phyloP scores from a whole-genome alignment of 2,113 vertebrate species.

The Myrmophylax atrothorax region DNA sequence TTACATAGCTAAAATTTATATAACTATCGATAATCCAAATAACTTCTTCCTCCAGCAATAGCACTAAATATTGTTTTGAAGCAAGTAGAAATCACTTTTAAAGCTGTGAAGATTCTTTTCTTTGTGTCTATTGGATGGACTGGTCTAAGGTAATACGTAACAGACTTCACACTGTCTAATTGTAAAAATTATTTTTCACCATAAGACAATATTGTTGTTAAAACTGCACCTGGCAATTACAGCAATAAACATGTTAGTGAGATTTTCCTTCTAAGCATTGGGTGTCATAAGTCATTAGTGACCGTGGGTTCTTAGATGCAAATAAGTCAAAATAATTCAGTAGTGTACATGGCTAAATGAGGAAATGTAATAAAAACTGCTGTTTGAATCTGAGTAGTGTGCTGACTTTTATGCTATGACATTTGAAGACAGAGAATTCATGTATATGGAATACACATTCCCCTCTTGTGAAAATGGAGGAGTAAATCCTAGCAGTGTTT shows the following conservation, averaged over 20 bases:
- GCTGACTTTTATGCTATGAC: not conserved
- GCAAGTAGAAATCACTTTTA: not conserved
- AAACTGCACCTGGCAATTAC: not conserved
- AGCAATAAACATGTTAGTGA: not conserved
- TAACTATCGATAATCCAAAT: not conserved
- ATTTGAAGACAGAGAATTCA: slow-evolving; percentile 23
- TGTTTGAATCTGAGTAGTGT: not conserved
- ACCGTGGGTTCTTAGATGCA: not conserved
- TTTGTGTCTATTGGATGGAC: not conserved
- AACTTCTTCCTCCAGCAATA: not conserved
- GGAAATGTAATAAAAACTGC: not conserved
- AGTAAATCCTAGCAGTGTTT: slow-evolving; percentile 49
- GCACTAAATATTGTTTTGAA: not conserved
- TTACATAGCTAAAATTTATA: not conserved
- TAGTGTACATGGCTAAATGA: not conserved
- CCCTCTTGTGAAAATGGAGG: not conserved
- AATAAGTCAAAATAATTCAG: not conserved
- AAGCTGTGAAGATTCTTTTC: not conserved
- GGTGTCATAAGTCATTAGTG: not conserved
- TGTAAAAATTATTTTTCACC: not conserved
- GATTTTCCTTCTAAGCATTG: not conserved
- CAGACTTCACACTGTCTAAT: not conserved
- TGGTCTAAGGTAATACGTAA: not conserved
- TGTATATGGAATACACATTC: not conserved
- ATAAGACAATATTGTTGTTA: not conserved